Base-by-base conservation (phyloP, 2,888 invertebrate genomes). In the Cephonodes hylas region DNA sequence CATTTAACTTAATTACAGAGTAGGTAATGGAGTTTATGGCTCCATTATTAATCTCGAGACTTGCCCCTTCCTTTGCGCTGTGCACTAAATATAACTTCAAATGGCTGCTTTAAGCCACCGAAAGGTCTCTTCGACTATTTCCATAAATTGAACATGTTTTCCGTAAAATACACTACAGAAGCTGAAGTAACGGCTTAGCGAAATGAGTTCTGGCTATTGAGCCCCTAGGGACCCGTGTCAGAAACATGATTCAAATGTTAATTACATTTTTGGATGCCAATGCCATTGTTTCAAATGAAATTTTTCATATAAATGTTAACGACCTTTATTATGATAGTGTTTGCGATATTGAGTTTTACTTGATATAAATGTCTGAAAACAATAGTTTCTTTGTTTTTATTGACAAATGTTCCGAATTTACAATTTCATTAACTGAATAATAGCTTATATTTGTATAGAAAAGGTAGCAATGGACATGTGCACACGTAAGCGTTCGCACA, bases 1-100 rank as follows among this genome's bases (percentile, higher is more conserved):
- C 84, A 83, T 88, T 85, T 81, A 83, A 84, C 83, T 87, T 88
- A 86, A 88, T 88, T 87, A 88, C 81, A 68, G 78, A 81, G 83
- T 79, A 79, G 79, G 84, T 89, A 85, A 86, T 84, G 81, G 81
- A 84, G 79, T 86, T 86, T 85, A 84, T 86, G 73, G 79, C 73
- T 71, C 79, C 79, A 85, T 87, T 86, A 86, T 86, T 86, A 86
- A 88, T 85, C 83, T 83, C 70, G 75, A 70, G 75, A 80, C 79
- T 80, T 78, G 79, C 75, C 75, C 74, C 74, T 70, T 71, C 71
- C 72, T 72, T 71, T 69, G 66, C 66, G 73, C 67, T 66, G 65
- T 65, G 66, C 66, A 66, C 68, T 69, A 70, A 74, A 76, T 80
- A 78, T 77, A 77, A 77, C 79, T 80, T 61, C 58, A 68, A 76